phyloP scores from a whole-genome alignment of 2,797 vertebrate species.

The Erethizon dorsatum region DNA sequence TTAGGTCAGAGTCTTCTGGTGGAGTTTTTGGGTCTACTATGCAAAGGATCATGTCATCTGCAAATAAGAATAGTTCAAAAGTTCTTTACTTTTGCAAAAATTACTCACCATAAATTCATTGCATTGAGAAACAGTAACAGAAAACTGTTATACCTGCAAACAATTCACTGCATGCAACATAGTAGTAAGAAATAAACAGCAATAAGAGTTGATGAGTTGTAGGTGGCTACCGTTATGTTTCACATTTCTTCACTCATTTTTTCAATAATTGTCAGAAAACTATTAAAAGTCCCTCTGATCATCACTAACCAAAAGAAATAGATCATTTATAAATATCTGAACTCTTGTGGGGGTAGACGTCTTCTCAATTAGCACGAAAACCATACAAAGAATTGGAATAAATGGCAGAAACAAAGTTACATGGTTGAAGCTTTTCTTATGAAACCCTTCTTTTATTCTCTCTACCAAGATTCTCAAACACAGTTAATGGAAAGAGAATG shows the following conservation, averaged over 20 bases:
- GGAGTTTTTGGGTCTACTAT: not conserved
- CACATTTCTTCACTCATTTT: slow-evolving; percentile 14
- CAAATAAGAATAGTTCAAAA: not conserved
- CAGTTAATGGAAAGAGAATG: not conserved
- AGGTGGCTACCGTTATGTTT: not conserved
- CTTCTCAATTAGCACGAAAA: not conserved
- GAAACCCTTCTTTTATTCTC: not conserved
- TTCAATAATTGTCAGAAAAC: slow-evolving; percentile 2
- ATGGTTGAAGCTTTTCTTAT: not conserved
- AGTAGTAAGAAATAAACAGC: not conserved
- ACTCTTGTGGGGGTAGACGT: not conserved
- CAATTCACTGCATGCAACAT: not conserved
- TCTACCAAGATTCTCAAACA: not conserved
- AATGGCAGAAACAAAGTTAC: not conserved
- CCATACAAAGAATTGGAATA: slow-evolving; percentile 10
- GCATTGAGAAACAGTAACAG: not conserved
- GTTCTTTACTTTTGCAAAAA: slow-evolving; percentile 42
- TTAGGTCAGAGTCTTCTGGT: not conserved
- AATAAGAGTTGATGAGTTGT: not conserved
- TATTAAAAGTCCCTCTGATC: slow-evolving; percentile 46
- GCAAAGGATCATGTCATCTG: not conserved
- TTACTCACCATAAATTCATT: slow-evolving; percentile 21
- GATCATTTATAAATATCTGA: not conserved
- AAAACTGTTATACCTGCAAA: not conserved
- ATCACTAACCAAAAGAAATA: not conserved